A percentile compares a stretch with the other conserved stretches of the same genome.
These are phyloP conservation scores for Stegastes partitus DNA, from an alignment of 2,113 vertebrate species.

Conservation along the genomic window DNA sequence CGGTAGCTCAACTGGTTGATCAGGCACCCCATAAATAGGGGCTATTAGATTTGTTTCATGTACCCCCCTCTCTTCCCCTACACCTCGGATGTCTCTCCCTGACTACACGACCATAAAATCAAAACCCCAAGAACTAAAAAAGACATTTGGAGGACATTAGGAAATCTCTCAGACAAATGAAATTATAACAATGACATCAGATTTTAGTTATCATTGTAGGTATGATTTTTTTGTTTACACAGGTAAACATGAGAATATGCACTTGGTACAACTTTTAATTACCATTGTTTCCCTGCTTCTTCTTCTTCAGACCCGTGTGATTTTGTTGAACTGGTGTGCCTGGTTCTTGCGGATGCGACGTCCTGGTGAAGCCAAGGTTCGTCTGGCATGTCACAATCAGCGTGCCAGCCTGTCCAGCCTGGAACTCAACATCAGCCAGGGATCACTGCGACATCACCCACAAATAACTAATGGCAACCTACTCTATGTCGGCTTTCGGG, in stretches of 20 bases:
- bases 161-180: too few relatives aligned
- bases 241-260: background rate
- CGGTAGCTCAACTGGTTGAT: too few relatives aligned
- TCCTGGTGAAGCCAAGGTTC: constrained; percentile 88
- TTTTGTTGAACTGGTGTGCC: constrained; percentile 90
- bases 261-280: background rate
- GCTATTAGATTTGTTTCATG: too few relatives aligned
- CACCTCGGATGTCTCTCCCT: too few relatives aligned
- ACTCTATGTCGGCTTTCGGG: constrained; percentile 87
- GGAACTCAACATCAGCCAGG: constrained; percentile 84
- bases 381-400: constrained; percentile 86
- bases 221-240: too few relatives aligned
- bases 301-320: constrained; percentile 86
- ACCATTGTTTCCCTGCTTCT: background rate
- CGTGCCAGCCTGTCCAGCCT: constrained; percentile 89
- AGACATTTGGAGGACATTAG: too few relatives aligned
- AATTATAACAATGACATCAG: too few relatives aligned
- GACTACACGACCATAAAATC: too few relatives aligned
- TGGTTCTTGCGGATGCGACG: constrained; percentile 84
- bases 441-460: constrained; percentile 63
- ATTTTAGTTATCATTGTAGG: too few relatives aligned
- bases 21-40: too few relatives aligned
- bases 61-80: too few relatives aligned
- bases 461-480: constrained; percentile 86
- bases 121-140: too few relatives aligned